Conservation (phyloP, 2,113 vertebrate species). For the Notarius quadriscutis region DNA sequence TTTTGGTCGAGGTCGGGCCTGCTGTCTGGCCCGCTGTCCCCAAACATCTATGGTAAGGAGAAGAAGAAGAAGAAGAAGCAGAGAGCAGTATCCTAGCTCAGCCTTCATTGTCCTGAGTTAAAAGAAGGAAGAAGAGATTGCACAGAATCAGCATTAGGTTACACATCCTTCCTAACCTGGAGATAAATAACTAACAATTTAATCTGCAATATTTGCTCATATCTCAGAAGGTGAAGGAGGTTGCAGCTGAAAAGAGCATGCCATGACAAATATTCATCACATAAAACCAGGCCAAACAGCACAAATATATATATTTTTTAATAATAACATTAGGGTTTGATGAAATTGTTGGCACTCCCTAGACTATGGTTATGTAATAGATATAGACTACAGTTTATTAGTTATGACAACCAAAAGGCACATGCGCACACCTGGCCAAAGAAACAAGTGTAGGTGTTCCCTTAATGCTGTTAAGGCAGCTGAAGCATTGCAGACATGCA, state of each 20-base stretch:
- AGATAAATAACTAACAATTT: not conserved
- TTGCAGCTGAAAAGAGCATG: not conserved
- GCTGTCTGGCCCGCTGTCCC: constrained; percentile 32
- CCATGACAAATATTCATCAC: not conserved
- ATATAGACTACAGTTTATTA: not conserved
- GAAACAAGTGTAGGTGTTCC: not conserved
- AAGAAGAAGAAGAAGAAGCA: constrained; percentile 37
- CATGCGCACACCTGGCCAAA: not conserved
- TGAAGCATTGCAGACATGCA: constrained; percentile 11
- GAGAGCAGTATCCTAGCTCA: constrained; percentile 48
- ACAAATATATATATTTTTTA: not conserved
- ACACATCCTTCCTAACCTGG: not conserved
- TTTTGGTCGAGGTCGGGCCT: constrained; percentile 31
- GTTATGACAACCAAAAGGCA: not conserved
- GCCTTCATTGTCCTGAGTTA: constrained; percentile 53
- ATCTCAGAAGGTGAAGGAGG: not conserved
- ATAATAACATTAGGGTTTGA: not conserved
- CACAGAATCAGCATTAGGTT: not conserved
- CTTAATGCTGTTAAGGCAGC: not conserved
- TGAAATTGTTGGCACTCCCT: not conserved
- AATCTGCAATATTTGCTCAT: not conserved
- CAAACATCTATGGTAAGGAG: constrained; percentile 37
- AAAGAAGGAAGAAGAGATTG: constrained; percentile 18
- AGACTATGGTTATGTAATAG: not conserved
- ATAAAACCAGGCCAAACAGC: no score